These are phyloP conservation scores for Sterrhoptilus dennistouni DNA, from an alignment of 2,113 vertebrate genomes.

Conservation along the genomic window DNA sequence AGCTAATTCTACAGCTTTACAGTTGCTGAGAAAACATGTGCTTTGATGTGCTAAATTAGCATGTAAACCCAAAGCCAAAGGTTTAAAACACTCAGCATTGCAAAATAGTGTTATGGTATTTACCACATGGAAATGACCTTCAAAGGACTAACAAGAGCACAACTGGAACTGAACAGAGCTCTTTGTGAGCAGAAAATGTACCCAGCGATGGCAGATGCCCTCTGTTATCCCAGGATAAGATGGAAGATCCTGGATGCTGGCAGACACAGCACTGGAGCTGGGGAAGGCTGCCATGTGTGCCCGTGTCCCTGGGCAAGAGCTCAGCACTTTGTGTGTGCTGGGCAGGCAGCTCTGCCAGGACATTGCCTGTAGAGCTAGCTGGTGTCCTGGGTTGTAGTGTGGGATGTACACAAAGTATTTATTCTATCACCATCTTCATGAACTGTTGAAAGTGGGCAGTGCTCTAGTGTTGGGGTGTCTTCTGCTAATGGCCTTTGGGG, in stretches of 20 bases:
- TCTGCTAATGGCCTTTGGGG: too few species aligned
- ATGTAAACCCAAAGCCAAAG: neutral
- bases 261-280: neutral
- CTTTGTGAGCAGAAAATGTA: neutral
- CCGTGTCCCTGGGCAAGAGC: rapidly evolving
- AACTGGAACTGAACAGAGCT: neutral
- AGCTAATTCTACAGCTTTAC: neutral
- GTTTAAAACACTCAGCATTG: neutral
- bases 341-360: neutral
- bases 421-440: too few species aligned
- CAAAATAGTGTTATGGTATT: neutral
- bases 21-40: neutral
- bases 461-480: too few species aligned
- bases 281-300: neutral
- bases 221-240: neutral
- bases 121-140: neutral
- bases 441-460: too few species aligned
- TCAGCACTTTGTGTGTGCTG: neutral
- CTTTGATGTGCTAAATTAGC: neutral
- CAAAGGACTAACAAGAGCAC: neutral
- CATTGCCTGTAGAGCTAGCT: neutral
- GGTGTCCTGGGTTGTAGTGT: too few species aligned
- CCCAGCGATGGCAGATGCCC: neutral
- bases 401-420: too few species aligned
- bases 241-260: neutral